Evolutionary conservation across 2,888 invertebrate genomes (phyloP).

Genomic region (Mactromeris polynyma): DNA sequence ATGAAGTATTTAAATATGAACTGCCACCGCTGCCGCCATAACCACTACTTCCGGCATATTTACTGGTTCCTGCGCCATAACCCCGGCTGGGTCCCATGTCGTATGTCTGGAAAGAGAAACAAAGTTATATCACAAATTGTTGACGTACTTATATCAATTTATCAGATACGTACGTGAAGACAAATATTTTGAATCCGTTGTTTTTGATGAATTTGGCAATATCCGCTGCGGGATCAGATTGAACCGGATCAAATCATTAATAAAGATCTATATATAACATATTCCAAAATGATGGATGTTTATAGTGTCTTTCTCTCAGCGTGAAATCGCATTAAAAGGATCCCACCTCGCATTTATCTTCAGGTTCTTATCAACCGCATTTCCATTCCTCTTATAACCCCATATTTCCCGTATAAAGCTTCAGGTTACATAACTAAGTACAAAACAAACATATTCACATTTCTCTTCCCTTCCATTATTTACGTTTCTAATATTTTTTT

Average conservation of each 20-base stretch:
- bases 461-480: neutral
- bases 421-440: neutral
- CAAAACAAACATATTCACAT: neutral
- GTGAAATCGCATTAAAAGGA: neutral
- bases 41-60: slow-evolving; percentile 68
- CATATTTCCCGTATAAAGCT: neutral
- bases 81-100: slow-evolving; percentile 83
- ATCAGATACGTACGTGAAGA: too few species aligned
- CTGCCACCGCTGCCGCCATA: slow-evolving; percentile 70
- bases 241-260: neutral
- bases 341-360: neutral
- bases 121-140: neutral
- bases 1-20: slow-evolving; percentile 70
- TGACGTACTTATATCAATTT: neutral
- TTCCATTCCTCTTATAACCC: neutral
- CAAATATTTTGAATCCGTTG: too few species aligned
- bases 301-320: neutral
- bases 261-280: neutral
- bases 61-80: slow-evolving; percentile 70
- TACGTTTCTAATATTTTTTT: neutral
- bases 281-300: neutral
- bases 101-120: slow-evolving; percentile 76
- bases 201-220: neutral
- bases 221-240: neutral
- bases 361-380: neutral